A percentile compares a stretch with the other conserved stretches of the same genome.
Evolutionary conservation across 2,113 vertebrate species (phyloP).

Genomic region (Saguinus midas): DNA sequence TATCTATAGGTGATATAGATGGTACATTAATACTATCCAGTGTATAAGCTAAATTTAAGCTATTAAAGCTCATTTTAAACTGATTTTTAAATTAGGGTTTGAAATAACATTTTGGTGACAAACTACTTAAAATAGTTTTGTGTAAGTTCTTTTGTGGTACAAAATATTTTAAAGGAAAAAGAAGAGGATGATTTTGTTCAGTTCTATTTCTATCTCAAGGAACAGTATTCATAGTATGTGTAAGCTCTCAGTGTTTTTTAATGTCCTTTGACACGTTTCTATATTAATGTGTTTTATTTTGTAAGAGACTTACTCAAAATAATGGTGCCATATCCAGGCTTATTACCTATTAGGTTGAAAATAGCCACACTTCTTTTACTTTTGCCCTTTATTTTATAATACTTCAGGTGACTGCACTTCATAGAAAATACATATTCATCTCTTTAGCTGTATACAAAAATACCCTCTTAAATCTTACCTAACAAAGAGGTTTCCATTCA

Average conservation of each 20-base stretch:
- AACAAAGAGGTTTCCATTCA: constrained; percentile 26
- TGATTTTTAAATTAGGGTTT: not conserved
- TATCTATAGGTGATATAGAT: not conserved
- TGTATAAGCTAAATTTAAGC: not conserved
- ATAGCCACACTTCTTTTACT: not conserved
- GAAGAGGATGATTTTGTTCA: not conserved
- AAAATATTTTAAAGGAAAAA: not conserved
- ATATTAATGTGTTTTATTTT: constrained; percentile 58
- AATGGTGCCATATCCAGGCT: constrained; percentile 43
- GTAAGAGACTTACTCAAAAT: constrained; percentile 48
- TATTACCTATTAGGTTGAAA: not conserved
- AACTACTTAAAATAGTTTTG: not conserved
- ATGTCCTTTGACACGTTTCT: not conserved
- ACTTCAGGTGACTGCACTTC: not conserved
- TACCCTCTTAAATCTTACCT: constrained; percentile 26
- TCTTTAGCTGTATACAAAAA: not conserved
- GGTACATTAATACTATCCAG: not conserved
- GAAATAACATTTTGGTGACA: not conserved
- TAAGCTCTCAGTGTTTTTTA: not conserved
- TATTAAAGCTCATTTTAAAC: not conserved
- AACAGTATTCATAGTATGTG: not conserved
- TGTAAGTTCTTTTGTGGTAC: not conserved
- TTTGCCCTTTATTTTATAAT: constrained; percentile 38
- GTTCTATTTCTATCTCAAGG: not conserved
- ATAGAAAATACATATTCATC: not conserved